phyloP scores from a whole-genome alignment of 2,113 vertebrate genomes.

The Anas platyrhynchos region DNA sequence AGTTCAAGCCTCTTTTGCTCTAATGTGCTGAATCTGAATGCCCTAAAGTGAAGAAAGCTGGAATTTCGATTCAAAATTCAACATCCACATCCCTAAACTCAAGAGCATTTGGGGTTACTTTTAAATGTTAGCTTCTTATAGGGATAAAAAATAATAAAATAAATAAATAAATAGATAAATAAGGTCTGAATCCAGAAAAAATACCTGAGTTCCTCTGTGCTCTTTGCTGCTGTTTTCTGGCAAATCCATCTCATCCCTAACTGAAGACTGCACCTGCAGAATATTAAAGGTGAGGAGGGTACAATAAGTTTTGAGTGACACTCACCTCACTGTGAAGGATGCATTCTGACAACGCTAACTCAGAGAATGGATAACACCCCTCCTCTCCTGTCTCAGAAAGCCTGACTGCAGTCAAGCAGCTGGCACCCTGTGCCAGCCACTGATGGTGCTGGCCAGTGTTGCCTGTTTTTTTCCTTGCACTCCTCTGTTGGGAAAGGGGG shows the following conservation, averaged over 20 bases:
- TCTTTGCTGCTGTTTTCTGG: background rate
- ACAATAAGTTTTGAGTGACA: background rate
- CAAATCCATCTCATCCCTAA: conserved; percentile 3
- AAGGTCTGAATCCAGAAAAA: background rate
- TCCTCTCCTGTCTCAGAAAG: background rate
- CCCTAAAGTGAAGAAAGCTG: conserved; percentile 26
- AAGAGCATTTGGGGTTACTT: background rate
- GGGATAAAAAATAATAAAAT: background rate
- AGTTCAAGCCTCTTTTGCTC: conserved; percentile 45
- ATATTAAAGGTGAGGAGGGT: background rate
- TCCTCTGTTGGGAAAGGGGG: background rate
- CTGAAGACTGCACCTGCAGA: background rate
- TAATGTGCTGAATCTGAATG: conserved; percentile 49
- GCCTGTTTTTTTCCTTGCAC: background rate
- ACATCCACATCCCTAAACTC: conserved; percentile 24
- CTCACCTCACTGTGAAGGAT: background rate
- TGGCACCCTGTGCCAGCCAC: background rate
- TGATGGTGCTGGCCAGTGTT: background rate
- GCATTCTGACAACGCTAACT: background rate
- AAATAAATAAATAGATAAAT: background rate
- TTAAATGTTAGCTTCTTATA: background rate
- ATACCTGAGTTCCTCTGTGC: background rate
- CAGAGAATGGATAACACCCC: background rate
- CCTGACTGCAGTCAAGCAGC: background rate
- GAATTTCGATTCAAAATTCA: conserved; percentile 42